These are phyloP conservation scores for Minunthozetes semirufus DNA, from an alignment of 2,888 invertebrate species.

Conservation along the genomic window DNA sequence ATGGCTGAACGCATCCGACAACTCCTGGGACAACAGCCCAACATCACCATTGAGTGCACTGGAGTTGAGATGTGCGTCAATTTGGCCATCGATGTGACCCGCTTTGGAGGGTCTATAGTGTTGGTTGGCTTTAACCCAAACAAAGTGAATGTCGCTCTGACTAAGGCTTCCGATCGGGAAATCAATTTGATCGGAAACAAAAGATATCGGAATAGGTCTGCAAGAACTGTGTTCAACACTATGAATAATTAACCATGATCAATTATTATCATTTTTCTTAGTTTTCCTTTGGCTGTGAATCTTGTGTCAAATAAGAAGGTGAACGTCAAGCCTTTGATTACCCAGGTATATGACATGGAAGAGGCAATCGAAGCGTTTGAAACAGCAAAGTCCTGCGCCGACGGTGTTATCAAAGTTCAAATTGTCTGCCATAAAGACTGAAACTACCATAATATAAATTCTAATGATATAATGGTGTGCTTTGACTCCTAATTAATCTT, in stretches of 20 bases:
- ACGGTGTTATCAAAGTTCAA: background rate
- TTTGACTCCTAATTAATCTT: too few species aligned
- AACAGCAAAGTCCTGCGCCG: slow-evolving; percentile 41
- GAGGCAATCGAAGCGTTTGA: slow-evolving; percentile 47
- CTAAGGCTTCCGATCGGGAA: slow-evolving; percentile 31
- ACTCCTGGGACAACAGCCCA: slow-evolving; percentile 51
- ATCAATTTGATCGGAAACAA: slow-evolving; percentile 34
- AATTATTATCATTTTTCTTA: slow-evolving; percentile 34
- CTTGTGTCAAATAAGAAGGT: slow-evolving; percentile 36
- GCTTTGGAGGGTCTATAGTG: slow-evolving; percentile 25
- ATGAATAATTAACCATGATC: background rate
- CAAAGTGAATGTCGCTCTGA: slow-evolving; percentile 21
- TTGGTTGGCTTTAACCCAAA: slow-evolving; percentile 32
- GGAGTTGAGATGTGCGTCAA: slow-evolving; percentile 72
- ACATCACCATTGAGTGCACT: slow-evolving; percentile 74
- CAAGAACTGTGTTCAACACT: background rate
- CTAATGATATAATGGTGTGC: too few species aligned
- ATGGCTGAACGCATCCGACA: slow-evolving; percentile 16
- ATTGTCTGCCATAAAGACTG: slow-evolving; percentile 41
- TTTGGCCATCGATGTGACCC: slow-evolving; percentile 56
- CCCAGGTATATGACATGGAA: slow-evolving; percentile 39
- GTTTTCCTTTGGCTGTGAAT: slow-evolving; percentile 40
- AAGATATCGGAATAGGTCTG: slow-evolving; percentile 39
- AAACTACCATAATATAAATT: too few species aligned
- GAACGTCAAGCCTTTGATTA: slow-evolving; percentile 40